These are phyloP conservation scores for Gadus macrocephalus DNA, from an alignment of 2,113 vertebrate species.

Conservation along the genomic window DNA sequence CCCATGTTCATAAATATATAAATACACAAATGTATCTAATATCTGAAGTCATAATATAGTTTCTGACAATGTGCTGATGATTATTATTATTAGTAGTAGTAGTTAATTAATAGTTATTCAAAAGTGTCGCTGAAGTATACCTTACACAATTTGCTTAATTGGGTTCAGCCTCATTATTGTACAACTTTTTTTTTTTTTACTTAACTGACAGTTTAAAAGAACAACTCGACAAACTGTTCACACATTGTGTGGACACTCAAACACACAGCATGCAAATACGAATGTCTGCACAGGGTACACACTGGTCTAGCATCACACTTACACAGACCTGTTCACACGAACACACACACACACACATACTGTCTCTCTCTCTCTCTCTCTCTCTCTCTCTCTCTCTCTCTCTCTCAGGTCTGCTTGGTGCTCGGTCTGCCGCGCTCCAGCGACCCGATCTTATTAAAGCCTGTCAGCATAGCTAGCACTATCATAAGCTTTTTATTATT, in stretches of 20 bases:
- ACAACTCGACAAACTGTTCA: not conserved
- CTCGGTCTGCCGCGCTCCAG: constrained; percentile 65
- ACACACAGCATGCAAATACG: constrained; percentile 4
- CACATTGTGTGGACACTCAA: not conserved
- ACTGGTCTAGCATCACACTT: constrained; percentile 8
- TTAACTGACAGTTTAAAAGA: too few species aligned
- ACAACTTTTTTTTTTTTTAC: too few species aligned
- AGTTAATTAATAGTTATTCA: not conserved
- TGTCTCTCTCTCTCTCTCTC: constrained; percentile 16
- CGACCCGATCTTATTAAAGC: constrained; percentile 76
- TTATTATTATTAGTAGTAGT: not conserved
- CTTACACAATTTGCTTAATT: too few species aligned
- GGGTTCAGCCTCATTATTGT: too few species aligned
- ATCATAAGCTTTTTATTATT: constrained; percentile 81
- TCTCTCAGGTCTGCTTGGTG: constrained; percentile 42
- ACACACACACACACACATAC: constrained; percentile 26
- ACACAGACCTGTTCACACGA: constrained; percentile 1
- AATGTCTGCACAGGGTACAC: constrained; percentile 2
- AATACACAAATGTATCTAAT: too few species aligned
- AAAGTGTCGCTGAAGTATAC: too few species aligned
- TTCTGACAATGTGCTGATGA: too few species aligned
- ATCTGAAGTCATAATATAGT: too few species aligned
- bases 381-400: constrained; percentile 29
- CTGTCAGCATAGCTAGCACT: constrained; percentile 73
- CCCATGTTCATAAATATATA: too few species aligned